A percentile compares a stretch with the other conserved stretches of the same genome.
Evolutionary conservation across 2,113 vertebrate species (phyloP).

Genomic region (Hemiscyllium ocellatum): DNA sequence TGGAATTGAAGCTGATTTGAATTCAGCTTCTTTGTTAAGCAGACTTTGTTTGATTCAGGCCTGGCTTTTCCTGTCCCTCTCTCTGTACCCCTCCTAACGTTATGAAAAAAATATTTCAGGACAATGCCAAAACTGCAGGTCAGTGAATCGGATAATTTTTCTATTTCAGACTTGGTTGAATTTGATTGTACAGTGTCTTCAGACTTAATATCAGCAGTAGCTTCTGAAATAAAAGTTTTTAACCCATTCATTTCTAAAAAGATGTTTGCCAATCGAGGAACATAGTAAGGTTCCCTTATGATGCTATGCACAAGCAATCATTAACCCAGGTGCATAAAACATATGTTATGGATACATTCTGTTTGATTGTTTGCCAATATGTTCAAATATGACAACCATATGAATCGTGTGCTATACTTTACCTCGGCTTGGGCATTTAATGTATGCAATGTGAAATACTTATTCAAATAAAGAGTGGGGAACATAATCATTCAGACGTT

Average conservation of each 20-base stretch:
- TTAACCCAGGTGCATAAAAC: background rate
- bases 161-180: conserved; percentile 21
- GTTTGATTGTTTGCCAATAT: background rate
- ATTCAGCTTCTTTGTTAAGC: background rate
- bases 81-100: background rate
- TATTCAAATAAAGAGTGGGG: background rate
- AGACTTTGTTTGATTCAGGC: background rate
- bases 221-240: background rate
- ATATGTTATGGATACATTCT: background rate
- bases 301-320: background rate
- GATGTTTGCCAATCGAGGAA: background rate
- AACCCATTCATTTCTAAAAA: background rate
- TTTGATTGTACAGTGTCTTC: background rate
- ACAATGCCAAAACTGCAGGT: background rate
- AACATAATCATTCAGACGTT: background rate
- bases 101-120: background rate
- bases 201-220: background rate
- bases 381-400: background rate
- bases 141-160: background rate
- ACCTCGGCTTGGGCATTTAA: background rate
- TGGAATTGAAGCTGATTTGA: background rate
- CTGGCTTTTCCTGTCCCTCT: background rate
- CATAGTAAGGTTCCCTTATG: background rate
- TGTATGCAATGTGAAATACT: background rate
- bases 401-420: background rate